phyloP scores from a whole-genome alignment of 2,113 vertebrate genomes.

The Alosa alosa region DNA sequence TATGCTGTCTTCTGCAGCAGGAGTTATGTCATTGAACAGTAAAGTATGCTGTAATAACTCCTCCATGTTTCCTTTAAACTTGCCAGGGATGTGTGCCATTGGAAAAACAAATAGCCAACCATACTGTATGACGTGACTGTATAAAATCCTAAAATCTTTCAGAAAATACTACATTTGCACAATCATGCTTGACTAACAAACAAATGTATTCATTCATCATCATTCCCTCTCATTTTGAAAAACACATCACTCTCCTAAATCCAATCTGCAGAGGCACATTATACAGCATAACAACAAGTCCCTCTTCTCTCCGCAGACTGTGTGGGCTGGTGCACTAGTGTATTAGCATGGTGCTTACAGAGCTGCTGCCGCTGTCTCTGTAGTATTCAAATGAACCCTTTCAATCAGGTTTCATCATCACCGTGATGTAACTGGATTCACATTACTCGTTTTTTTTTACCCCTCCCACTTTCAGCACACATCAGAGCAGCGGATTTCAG shows the following conservation, averaged over 20 bases:
- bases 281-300: neutral
- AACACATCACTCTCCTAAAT: neutral
- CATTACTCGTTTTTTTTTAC: neutral
- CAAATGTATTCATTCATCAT: neutral
- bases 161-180: neutral
- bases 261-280: neutral
- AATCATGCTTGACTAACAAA: neutral
- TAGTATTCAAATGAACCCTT: neutral
- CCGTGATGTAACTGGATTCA: neutral
- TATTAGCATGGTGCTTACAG: neutral
- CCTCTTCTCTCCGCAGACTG: neutral
- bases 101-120: neutral
- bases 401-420: constrained; percentile 7
- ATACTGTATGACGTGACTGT: neutral
- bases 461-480: neutral
- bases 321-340: neutral
- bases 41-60: neutral
- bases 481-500: neutral
- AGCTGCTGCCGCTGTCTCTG: neutral
- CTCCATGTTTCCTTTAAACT: neutral
- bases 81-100: neutral
- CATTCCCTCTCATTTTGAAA: neutral
- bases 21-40: neutral
- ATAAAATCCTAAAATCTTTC: neutral
- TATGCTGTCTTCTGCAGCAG: neutral